Base-by-base conservation (phyloP, 2,888 invertebrate genomes). In the Portevinia maculata region DNA sequence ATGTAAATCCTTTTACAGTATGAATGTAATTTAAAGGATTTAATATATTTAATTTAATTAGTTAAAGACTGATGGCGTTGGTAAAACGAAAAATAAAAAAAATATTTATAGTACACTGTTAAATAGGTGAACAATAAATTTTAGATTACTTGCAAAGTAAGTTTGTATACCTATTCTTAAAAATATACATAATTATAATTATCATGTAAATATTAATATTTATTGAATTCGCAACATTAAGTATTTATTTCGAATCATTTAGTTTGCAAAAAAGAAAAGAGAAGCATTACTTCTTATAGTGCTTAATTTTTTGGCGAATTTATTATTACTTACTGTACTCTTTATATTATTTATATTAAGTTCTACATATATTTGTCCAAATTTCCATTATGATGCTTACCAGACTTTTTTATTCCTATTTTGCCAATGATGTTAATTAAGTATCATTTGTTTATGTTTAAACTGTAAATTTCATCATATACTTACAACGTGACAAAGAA, bases 41-140 rank as follows among this genome's bases (percentile, higher is more conserved):
- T 44, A 41, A 55, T 62, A n/a, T n/a, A 62, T 53, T 53, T 46
- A 59, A 62, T 62, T 71, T 59, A 67, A 53, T 69, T 88, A 89
- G 88, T 89, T 88, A 87, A 88, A 88, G 88, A 88, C 89, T 88
- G 88, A 89, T 87, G 89, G 86, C 86, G 89, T 88, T 89, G 85
- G 76, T 65, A 85, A 86, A 84, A 86, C 85, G 85, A 86, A 60
- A 60, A 24, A 41, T 3, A 24, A 69, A 74, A 64, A 70, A 57
- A 30, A 4, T 39, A 67, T 79, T 59, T 73, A 59, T 73, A 65
- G 32, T 46, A 41, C 21, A 57, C 57, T 70, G 59, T 41, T 70
- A 34, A 52, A 32, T 32, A 41, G 21, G 50, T 60, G 34, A 60
- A 41, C 30, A 69, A 53, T 34, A 53, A 64, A 41, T 41, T 2